Conservation (phyloP, 2,888 invertebrate genomes). For the Watsonalla binaria region DNA sequence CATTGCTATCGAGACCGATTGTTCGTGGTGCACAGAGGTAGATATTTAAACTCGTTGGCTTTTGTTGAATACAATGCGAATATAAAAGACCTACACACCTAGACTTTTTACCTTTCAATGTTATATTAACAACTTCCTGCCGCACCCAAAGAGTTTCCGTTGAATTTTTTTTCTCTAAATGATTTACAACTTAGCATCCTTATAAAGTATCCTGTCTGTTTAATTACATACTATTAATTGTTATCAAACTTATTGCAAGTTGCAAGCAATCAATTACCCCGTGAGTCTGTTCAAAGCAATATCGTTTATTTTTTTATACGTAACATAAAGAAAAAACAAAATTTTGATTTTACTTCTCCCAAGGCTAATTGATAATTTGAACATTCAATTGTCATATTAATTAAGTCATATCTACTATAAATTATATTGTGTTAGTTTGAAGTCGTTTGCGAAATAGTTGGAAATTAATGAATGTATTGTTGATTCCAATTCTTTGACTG, state of each 20-base stretch:
- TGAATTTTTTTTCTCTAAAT: constrained; percentile 29
- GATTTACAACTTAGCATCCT: constrained; percentile 22
- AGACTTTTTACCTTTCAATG: constrained; percentile 47
- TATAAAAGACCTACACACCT: constrained; percentile 61
- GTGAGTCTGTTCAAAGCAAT: too few species aligned
- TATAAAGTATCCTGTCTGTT: constrained; percentile 6
- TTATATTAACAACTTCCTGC: constrained; percentile 62
- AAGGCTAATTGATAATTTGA: too few species aligned
- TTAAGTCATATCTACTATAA: too few species aligned
- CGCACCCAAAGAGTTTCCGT: constrained; percentile 44
- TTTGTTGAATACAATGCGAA: constrained; percentile 56
- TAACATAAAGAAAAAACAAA: too few species aligned
- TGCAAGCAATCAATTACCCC: not conserved
- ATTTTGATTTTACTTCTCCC: too few species aligned
- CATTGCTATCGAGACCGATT: constrained; percentile 57
- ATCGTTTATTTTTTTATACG: too few species aligned
- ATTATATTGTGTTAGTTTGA: too few species aligned
- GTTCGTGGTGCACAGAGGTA: constrained; percentile 61
- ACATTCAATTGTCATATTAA: too few species aligned
- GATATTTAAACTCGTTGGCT: constrained; percentile 64
- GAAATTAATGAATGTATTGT: constrained; percentile 20
- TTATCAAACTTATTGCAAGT: not conserved
- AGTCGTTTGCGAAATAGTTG: not conserved
- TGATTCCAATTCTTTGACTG: constrained; percentile 15
- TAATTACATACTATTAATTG: constrained; percentile 5